Evolutionary conservation across 2,113 vertebrate species (phyloP).

Genomic region (Gadus chalcogrammus): DNA sequence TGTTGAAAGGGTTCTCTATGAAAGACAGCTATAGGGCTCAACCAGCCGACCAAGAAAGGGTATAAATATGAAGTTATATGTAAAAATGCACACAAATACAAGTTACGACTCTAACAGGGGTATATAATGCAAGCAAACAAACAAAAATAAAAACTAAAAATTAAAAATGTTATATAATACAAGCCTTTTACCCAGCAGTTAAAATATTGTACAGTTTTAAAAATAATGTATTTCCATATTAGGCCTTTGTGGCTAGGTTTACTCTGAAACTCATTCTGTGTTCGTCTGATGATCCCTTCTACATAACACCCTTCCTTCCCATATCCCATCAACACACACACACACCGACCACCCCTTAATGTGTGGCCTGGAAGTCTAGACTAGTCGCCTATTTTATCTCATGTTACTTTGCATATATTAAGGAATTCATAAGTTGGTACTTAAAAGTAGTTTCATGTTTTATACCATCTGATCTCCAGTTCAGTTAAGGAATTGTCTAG

Average conservation of each 20-base stretch:
- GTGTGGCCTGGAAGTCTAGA: too few species aligned
- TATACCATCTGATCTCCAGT: too few species aligned
- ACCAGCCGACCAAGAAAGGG: slow-evolving; percentile 6
- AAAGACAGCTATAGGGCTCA: slow-evolving; percentile 11
- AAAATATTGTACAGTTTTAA: slow-evolving; percentile 37
- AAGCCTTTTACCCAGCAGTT: slow-evolving; percentile 33
- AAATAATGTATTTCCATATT: slow-evolving; percentile 11
- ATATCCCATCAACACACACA: background rate
- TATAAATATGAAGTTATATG: slow-evolving; percentile 22
- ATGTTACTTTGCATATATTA: too few species aligned
- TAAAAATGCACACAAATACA: slow-evolving; percentile 46
- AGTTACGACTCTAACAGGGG: slow-evolving; percentile 34
- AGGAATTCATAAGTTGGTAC: too few species aligned
- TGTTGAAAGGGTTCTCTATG: slow-evolving; percentile 13
- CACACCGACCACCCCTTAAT: too few species aligned
- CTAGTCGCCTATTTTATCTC: too few species aligned
- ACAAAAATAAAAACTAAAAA: slow-evolving; percentile 22
- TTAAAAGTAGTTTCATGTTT: too few species aligned
- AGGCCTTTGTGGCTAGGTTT: slow-evolving; percentile 45
- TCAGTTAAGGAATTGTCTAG: too few species aligned
- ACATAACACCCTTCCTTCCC: background rate
- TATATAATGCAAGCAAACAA: slow-evolving; percentile 35
- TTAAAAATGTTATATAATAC: slow-evolving; percentile 23
- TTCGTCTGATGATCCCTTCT: background rate
- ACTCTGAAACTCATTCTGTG: slow-evolving; percentile 29